Conservation (phyloP, 92 coral and sea anemone genomes). For the Epizoanthus scotinus region DNA sequence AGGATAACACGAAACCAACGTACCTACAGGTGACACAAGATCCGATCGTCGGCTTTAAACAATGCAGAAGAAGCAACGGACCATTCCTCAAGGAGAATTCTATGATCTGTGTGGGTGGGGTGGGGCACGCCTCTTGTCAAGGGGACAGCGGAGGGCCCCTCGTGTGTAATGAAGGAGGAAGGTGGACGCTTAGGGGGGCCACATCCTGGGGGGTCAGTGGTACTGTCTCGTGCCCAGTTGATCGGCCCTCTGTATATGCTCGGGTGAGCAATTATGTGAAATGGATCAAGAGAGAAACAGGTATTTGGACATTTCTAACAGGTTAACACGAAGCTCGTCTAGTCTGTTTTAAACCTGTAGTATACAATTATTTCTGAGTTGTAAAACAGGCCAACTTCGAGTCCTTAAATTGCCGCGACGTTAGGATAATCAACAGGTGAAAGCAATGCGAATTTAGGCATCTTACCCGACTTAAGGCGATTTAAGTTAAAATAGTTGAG, state of each 20-base stretch:
- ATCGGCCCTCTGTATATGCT: slow-evolving; percentile 38
- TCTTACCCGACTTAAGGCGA: no score
- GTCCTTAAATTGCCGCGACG: no score
- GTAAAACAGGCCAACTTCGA: no score
- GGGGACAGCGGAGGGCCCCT: slow-evolving; percentile 43
- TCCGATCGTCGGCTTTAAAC: slow-evolving; percentile 30
- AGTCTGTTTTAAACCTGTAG: no score
- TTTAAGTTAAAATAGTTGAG: no score
- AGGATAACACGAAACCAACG: slow-evolving; percentile 12
- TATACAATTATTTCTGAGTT: no score
- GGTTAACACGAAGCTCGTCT: no score
- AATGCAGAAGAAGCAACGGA: slow-evolving; percentile 32
- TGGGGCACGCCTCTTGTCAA: slow-evolving; percentile 41
- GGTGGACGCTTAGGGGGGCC: slow-evolving; percentile 39
- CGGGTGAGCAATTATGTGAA: slow-evolving; percentile 30
- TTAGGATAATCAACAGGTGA: no score
- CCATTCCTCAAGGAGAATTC: slow-evolving; percentile 23
- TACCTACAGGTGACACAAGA: slow-evolving; percentile 38
- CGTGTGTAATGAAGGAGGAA: slow-evolving; percentile 31
- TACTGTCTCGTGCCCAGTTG: slow-evolving; percentile 3
- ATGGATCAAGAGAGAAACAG: slow-evolving; percentile 36
- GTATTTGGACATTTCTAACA: not conserved
- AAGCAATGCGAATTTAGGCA: no score
- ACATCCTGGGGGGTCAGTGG: slow-evolving; percentile 45
- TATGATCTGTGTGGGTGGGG: slow-evolving; percentile 42